Percentiles rank a stretch among this genome's conserved stretches.
These are phyloP conservation scores for Netelia melanura DNA, from an alignment of 2,888 invertebrate species.

Conservation along the genomic window DNA sequence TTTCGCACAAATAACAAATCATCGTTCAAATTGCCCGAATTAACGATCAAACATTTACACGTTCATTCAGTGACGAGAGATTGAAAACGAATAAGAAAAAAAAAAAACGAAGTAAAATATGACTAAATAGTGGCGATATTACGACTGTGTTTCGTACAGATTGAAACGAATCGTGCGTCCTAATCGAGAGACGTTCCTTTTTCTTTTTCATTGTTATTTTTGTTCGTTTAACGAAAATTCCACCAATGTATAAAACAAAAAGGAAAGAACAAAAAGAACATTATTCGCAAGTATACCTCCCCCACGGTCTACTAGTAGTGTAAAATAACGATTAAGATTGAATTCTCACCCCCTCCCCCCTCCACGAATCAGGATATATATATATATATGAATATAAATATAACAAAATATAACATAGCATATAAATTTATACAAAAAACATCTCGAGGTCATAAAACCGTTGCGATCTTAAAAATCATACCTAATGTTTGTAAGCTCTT, in stretches of 20 bases:
- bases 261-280: conserved; percentile 17
- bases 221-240: conserved; percentile 4
- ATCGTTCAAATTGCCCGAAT: neutral
- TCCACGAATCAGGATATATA: conserved; percentile 61
- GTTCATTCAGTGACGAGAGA: conserved; percentile 2
- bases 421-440: conserved; percentile 66
- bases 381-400: conserved; percentile 43
- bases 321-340: conserved; percentile 51
- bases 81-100: neutral
- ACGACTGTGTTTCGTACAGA: conserved; percentile 34
- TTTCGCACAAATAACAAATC: neutral
- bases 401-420: conserved; percentile 46
- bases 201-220: too few relatives aligned
- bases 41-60: neutral
- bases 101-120: neutral
- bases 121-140: neutral
- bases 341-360: conserved; percentile 53
- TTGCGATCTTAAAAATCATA: conserved; percentile 64
- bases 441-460: conserved; percentile 63
- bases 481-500: conserved; percentile 65
- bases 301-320: conserved; percentile 56
- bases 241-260: conserved; percentile 41
- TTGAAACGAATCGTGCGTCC: conserved; percentile 31
- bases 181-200: conserved; percentile 45
- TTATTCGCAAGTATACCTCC: conserved; percentile 49